phyloP scores from a whole-genome alignment of 2,888 invertebrate species.

The Lasioglossum calceatum region DNA sequence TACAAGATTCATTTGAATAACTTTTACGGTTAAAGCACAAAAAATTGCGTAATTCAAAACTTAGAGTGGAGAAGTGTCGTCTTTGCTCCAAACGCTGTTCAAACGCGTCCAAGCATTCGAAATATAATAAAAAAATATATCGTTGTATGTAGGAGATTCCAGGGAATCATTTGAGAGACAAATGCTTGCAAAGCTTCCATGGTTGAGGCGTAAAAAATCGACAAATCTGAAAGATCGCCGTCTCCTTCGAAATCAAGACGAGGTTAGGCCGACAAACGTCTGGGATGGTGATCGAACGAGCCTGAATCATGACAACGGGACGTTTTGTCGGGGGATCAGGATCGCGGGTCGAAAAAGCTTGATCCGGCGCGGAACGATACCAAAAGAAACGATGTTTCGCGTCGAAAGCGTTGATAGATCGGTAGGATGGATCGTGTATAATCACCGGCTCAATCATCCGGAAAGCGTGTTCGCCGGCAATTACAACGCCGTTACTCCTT shows the following conservation, averaged over 20 bases:
- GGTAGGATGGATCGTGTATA: conserved; percentile 52
- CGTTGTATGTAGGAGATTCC: neutral
- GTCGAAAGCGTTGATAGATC: conserved; percentile 50
- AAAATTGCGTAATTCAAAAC: neutral
- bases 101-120: neutral
- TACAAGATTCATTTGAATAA: neutral
- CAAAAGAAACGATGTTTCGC: conserved; percentile 28
- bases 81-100: neutral
- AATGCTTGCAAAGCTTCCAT: neutral
- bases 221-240: neutral
- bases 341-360: neutral
- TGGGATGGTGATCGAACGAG: neutral
- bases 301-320: conserved; percentile 1
- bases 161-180: neutral
- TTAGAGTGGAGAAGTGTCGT: neutral
- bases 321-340: conserved; percentile 8
- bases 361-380: conserved; percentile 10
- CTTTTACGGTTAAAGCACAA: neutral
- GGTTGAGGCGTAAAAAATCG: neutral
- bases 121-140: neutral
- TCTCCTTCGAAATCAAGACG: neutral
- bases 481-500: conserved; percentile 72
- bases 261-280: neutral
- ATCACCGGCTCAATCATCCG: conserved; percentile 58
- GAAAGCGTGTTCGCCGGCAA: conserved; percentile 71